Base-by-base conservation (phyloP, 1,140 invertebrate species). In the Lordiphosa mommai region DNA sequence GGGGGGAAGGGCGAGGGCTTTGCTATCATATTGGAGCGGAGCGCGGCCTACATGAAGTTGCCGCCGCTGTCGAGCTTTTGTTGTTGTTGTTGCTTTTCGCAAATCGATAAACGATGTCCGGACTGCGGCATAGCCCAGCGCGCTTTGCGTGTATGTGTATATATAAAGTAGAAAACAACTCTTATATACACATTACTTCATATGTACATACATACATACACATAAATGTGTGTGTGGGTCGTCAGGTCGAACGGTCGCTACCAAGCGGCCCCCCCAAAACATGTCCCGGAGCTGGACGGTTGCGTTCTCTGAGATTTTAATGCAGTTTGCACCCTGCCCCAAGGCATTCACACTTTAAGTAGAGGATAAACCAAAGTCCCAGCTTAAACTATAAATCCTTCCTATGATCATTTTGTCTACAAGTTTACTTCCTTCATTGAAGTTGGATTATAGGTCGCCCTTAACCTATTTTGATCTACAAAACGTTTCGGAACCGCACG, bases 61-160 rank as follows among this genome's bases (percentile, higher is more conserved):
- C 37, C 57, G 46, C 17, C 43, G 51, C 32, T 36, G 20, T 38
- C 5, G 23, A 17, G 27, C 53, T 46, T 43, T 10, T 46, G 61
- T 40, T 55, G 57, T 53, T 77, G 72, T 59, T 79, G 66, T 66
- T 80, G 66, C 61, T 55, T 72, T 84, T 76, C 52, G 63, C 72
- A 84, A 82, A 82, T 82, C 76, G 76, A 82, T 82, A 82, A 84
- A 82, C 76, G 72, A 76, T 76, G 76, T 82, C 61, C 77, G 67
- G 71, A 72, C 63, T 59, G 63, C 59, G 74, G 67, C 70, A 61
- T 56, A 71, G 72, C 66, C 72, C 23, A 27, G 60, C 76, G 49
- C 72, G 72, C 73, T 77, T 80, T 68, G 69, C 74, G 73, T 73
- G 73, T 79, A 33, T 66, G 7, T 53, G 44, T 57, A 29, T 69